Conservation (phyloP, 2,797 vertebrate genomes). For the Sebastes dallii region DNA sequence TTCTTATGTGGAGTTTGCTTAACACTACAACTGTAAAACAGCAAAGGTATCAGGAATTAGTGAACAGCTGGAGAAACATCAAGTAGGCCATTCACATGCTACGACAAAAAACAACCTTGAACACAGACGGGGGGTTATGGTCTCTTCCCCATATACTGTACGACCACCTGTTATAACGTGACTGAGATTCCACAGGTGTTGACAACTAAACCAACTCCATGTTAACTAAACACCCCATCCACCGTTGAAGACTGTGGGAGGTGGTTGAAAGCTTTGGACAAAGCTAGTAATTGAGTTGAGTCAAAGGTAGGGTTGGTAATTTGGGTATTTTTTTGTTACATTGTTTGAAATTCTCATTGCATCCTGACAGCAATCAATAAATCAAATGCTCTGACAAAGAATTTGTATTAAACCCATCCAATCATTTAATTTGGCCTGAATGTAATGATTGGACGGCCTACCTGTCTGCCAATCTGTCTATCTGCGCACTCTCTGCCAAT, state of each 20-base stretch:
- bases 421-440: too few relatives aligned
- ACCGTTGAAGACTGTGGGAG: background rate
- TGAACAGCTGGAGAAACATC: background rate
- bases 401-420: too few relatives aligned
- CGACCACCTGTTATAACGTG: background rate
- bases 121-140: background rate
- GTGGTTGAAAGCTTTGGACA: background rate
- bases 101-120: background rate
- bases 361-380: too few relatives aligned
- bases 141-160: background rate
- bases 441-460: too few relatives aligned
- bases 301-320: too few relatives aligned
- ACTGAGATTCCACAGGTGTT: too few relatives aligned
- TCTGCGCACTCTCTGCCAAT: too few relatives aligned
- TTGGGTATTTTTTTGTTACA: too few relatives aligned
- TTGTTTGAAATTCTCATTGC: too few relatives aligned
- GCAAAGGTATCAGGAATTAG: background rate
- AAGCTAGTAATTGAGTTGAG: background rate
- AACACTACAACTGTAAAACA: background rate
- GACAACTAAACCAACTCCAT: too few relatives aligned
- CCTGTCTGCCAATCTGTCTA: too few relatives aligned
- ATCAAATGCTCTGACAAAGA: too few relatives aligned
- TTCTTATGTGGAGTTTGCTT: background rate
- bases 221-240: background rate
- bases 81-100: accelerated